A percentile compares a stretch with the other conserved stretches of the same genome.
Evolutionary conservation across 2,113 vertebrate genomes (phyloP).

Genomic region (human): DNA sequence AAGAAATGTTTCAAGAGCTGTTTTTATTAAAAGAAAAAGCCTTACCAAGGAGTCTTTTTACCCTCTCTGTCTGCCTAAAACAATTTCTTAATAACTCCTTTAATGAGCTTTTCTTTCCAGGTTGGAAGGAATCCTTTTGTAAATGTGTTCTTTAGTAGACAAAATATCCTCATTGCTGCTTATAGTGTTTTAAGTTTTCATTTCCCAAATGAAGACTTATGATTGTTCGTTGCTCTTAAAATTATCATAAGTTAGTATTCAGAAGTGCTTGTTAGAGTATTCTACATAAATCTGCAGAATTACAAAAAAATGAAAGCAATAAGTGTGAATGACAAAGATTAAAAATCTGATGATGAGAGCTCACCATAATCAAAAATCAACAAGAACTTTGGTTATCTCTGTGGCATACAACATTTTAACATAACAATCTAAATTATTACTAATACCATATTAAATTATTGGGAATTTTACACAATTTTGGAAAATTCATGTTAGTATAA

Average conservation of each 20-base stretch:
- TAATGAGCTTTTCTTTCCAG: neutral
- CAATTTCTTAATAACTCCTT: no score
- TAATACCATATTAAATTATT: neutral
- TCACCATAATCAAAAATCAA: neutral
- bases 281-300: neutral
- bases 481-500: neutral
- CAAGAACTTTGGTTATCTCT: neutral
- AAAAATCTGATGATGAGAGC: neutral
- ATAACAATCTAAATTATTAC: neutral
- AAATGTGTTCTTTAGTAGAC: neutral
- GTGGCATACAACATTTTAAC: neutral
- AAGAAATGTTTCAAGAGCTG: no score
- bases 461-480: neutral
- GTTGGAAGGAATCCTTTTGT: neutral
- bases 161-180: neutral
- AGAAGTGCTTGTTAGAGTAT: neutral
- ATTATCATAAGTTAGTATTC: neutral
- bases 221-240: neutral
- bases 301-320: neutral
- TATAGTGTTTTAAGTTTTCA: neutral
- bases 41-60: no score
- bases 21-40: no score
- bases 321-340: neutral
- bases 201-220: neutral
- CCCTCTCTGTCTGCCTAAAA: no score